Evolutionary conservation across 2,113 vertebrate genomes (phyloP).

Genomic region (Perca fluviatilis): DNA sequence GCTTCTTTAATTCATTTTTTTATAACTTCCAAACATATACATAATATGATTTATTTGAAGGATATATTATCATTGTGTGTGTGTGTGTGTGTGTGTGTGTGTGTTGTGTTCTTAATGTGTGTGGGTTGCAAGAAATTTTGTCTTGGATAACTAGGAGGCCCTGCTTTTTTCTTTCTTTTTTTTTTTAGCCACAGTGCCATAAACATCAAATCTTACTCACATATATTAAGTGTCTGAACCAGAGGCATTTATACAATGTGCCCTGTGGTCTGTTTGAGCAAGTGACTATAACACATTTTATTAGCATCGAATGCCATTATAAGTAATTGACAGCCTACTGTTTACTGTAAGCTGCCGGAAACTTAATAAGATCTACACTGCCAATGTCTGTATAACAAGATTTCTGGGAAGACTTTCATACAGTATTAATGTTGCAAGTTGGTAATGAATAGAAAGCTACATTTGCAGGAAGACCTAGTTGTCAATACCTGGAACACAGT

Average conservation of each 20-base stretch:
- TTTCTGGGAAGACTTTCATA: slow-evolving; percentile 7
- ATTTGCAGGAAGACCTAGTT: slow-evolving; percentile 16
- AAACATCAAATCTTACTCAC: slow-evolving; percentile 17
- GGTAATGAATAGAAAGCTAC: slow-evolving; percentile 14
- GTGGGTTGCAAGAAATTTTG: slow-evolving; percentile 5
- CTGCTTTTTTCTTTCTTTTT: not conserved
- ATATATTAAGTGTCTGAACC: slow-evolving; percentile 38
- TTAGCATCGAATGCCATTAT: slow-evolving; percentile 26
- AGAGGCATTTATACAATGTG: slow-evolving; percentile 26
- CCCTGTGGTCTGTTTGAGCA: slow-evolving; percentile 53
- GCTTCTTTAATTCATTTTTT: not conserved
- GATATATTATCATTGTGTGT: not conserved
- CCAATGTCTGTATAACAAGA: not conserved
- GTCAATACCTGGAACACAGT: slow-evolving; percentile 8
- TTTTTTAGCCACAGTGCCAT: slow-evolving; percentile 21
- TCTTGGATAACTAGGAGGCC: slow-evolving; percentile 12
- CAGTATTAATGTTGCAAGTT: slow-evolving; percentile 3
- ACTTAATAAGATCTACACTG: slow-evolving; percentile 11
- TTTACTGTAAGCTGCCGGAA: slow-evolving; percentile 28
- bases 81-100: slow-evolving; percentile 20
- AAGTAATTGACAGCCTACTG: slow-evolving; percentile 15
- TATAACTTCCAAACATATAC: not conserved
- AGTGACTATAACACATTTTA: slow-evolving; percentile 35
- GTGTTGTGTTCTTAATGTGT: slow-evolving; percentile 16
- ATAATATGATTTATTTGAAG: not conserved